A percentile compares a stretch with the other conserved stretches of the same genome.
Conservation (phyloP, 1,140 invertebrate species). For the Nebria ingens region DNA sequence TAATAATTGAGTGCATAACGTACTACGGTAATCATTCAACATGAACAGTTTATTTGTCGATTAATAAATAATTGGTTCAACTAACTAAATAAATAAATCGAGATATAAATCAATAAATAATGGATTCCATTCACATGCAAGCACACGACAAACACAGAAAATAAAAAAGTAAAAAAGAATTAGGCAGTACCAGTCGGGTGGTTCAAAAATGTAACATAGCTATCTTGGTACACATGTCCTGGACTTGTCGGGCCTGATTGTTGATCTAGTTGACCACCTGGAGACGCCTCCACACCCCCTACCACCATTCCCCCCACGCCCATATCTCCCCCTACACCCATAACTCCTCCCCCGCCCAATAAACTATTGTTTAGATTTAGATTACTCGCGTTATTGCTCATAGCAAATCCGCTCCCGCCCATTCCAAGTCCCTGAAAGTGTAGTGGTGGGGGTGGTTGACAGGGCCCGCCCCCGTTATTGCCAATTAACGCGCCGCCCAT, state of each 20-base stretch:
- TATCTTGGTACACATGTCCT: conserved; percentile 50
- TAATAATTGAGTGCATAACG: too few relatives aligned
- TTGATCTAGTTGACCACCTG: conserved; percentile 18
- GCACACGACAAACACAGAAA: conserved; percentile 14
- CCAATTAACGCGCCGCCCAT: not conserved
- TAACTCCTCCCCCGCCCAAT: conserved; percentile 18
- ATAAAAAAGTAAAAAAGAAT: conserved; percentile 27
- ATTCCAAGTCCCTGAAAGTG: conserved; percentile 6
- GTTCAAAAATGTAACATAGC: conserved; percentile 57
- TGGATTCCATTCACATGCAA: conserved; percentile 14
- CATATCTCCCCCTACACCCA: conserved; percentile 29
- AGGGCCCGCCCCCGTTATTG: not conserved
- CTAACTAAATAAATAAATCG: too few relatives aligned
- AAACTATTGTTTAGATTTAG: not conserved
- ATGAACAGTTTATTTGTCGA: too few relatives aligned
- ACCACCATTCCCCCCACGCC: conserved; percentile 4
- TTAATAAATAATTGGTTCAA: too few relatives aligned
- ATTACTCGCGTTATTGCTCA: not conserved
- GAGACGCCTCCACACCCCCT: conserved; percentile 15
- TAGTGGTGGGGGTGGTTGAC: conserved; percentile 9
- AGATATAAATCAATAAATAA: conserved; percentile 13
- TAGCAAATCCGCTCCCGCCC: not conserved
- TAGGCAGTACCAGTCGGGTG: conserved; percentile 42
- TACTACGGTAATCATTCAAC: too few relatives aligned
- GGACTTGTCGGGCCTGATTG: conserved; percentile 11